Conservation (phyloP, 2,888 invertebrate genomes). For the Drosophila lacicola region DNA sequence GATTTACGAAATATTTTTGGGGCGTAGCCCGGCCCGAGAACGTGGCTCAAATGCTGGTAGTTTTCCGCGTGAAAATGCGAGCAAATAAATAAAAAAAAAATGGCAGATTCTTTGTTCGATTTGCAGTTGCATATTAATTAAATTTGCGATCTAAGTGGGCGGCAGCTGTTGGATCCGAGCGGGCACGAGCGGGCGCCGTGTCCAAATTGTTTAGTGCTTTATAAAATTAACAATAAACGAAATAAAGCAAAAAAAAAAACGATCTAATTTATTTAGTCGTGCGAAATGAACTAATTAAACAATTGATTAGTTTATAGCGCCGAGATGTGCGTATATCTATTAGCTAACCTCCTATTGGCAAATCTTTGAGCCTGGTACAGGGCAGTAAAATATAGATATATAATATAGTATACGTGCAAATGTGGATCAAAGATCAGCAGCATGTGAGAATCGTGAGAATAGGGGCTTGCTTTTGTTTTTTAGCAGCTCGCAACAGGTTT, state of each 20-base stretch:
- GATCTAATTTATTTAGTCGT: constrained; percentile 5
- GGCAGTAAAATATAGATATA: constrained; percentile 10
- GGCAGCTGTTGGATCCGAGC: constrained; percentile 22
- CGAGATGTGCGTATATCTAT: constrained; percentile 18
- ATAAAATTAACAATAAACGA: constrained; percentile 2
- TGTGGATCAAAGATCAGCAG: constrained; percentile 1
- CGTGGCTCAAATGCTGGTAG: constrained; percentile 13
- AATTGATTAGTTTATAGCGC: constrained; percentile 60
- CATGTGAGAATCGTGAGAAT: constrained; percentile 1
- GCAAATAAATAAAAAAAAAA: neutral
- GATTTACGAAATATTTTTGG: neutral
- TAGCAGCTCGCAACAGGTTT: constrained; percentile 18
- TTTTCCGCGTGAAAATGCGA: constrained; percentile 21
- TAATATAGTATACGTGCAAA: neutral
- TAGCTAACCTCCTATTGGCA: constrained; percentile 29
- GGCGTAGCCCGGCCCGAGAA: neutral
- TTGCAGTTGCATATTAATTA: constrained; percentile 51
- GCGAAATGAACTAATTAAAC: constrained; percentile 29
- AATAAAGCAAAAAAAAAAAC: neutral
- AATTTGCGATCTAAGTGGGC: constrained; percentile 48
- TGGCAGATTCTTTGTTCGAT: constrained; percentile 33
- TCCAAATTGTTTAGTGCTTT: constrained; percentile 30
- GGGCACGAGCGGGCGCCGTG: constrained; percentile 31
- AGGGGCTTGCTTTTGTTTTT: neutral
- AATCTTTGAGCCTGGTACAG: constrained; percentile 58